Percentiles rank a stretch among this genome's conserved stretches.
Evolutionary conservation across 2,888 invertebrate species (phyloP).

Genomic region (Aspidapion aeneum): DNA sequence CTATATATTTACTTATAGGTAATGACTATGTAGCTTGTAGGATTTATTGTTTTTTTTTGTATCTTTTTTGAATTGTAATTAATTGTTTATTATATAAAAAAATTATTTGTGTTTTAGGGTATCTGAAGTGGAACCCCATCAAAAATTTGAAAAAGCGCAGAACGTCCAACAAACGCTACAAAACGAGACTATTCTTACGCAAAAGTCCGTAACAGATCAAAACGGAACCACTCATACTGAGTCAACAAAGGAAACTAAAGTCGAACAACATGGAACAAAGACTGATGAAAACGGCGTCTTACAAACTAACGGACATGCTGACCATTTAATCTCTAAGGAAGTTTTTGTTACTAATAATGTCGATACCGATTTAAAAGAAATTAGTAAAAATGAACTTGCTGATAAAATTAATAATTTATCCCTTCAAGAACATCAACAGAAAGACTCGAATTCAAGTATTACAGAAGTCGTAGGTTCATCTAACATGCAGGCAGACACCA

Average conservation of each 20-base stretch:
- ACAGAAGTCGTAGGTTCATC: background rate
- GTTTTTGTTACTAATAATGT: background rate
- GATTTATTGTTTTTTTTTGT: no score
- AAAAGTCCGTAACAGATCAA: conserved; percentile 1
- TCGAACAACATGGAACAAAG: conserved; percentile 1
- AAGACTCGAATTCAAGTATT: background rate
- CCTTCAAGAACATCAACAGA: background rate
- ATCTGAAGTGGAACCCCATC: conserved; percentile 16
- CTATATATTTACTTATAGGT: no score
- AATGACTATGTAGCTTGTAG: no score
- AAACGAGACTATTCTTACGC: conserved; percentile 10
- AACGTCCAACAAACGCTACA: conserved; percentile 20
- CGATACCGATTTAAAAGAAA: background rate
- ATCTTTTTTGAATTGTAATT: no score
- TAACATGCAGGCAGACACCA: background rate
- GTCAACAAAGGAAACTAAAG: conserved; percentile 2
- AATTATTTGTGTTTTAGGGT: background rate
- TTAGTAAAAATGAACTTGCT: background rate
- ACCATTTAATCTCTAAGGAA: background rate
- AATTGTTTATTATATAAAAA: no score
- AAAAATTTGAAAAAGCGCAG: conserved; percentile 9
- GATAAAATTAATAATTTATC: background rate
- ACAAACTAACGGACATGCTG: conserved; percentile 6
- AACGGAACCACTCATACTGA: conserved; percentile 7
- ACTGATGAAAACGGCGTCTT: background rate